Conservation (phyloP, 2,797 vertebrate genomes). For the Semotilus atromaculatus region DNA sequence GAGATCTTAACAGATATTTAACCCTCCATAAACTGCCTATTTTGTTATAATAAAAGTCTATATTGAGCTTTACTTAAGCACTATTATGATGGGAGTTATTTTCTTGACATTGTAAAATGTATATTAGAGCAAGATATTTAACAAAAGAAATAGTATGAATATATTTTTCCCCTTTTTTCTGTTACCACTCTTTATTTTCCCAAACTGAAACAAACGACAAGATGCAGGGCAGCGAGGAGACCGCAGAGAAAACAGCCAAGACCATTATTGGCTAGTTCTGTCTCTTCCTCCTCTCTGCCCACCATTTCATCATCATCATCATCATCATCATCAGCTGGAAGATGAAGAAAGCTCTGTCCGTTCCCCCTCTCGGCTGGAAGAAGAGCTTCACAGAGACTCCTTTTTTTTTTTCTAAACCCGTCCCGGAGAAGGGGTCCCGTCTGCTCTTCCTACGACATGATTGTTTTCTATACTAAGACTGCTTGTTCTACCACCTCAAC, state of each 20-base stretch:
- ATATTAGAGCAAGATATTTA: constrained; percentile 76
- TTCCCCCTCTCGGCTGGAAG: constrained; percentile 4
- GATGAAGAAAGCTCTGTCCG: constrained; percentile 1
- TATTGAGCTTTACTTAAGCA: constrained; percentile 95
- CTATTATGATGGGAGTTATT: constrained; percentile 92
- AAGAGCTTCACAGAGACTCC: constrained; percentile 26
- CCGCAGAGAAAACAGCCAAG: constrained; percentile 61
- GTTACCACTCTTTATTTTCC: constrained; percentile 79
- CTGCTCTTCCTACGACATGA: constrained; percentile 54
- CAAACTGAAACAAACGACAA: constrained; percentile 79
- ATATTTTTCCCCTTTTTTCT: constrained; percentile 76
- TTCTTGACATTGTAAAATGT: constrained; percentile 90
- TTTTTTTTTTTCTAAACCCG: constrained; percentile 33
- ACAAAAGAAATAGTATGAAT: constrained; percentile 81
- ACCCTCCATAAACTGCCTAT: constrained; percentile 98
- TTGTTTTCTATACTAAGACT: constrained; percentile 73
- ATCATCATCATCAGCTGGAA: no score
- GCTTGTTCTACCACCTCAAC: constrained; percentile 69
- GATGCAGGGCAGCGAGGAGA: constrained; percentile 70
- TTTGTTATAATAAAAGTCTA: constrained; percentile 98
- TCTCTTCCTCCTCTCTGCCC: constrained; percentile 65
- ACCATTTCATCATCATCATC: constrained; percentile 46
- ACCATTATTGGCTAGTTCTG: constrained; percentile 76
- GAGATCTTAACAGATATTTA: constrained; percentile 94
- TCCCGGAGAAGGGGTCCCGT: constrained; percentile 33